A percentile compares a stretch with the other conserved stretches of the same genome.
Evolutionary conservation across 2,888 invertebrate species (phyloP).

Genomic region (Aquatica leii): DNA sequence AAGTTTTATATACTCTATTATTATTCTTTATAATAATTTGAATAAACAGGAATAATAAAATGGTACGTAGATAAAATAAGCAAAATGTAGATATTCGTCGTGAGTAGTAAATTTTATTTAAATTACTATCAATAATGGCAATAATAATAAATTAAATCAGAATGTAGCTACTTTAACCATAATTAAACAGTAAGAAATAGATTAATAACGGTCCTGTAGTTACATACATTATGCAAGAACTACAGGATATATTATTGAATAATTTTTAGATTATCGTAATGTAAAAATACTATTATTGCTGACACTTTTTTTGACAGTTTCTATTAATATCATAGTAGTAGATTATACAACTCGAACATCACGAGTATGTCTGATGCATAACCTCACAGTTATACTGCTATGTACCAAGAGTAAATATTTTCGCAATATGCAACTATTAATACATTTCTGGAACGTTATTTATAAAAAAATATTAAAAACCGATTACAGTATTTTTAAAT

Average conservation of each 20-base stretch:
- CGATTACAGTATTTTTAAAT: too few species aligned
- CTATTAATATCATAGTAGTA: neutral
- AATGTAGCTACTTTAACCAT: neutral
- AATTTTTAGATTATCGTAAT: constrained; percentile 4
- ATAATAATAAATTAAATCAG: neutral
- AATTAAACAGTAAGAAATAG: constrained; percentile 1
- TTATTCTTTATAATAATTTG: constrained; percentile 6
- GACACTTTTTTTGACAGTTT: neutral
- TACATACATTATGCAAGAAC: neutral
- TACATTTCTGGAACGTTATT: too few species aligned
- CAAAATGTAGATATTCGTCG: constrained; percentile 6
- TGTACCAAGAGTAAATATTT: too few species aligned
- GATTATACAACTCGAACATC: too few species aligned
- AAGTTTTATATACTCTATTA: neutral
- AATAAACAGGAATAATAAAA: neutral
- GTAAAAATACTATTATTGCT: neutral
- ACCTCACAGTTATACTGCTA: too few species aligned
- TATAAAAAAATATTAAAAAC: too few species aligned
- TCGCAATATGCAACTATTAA: too few species aligned
- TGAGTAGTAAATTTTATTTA: neutral
- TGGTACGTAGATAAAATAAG: neutral
- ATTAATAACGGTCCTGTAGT: neutral
- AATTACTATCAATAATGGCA: neutral
- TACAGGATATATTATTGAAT: neutral
- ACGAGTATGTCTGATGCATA: too few species aligned